Base-by-base conservation (phyloP, 2,797 vertebrate genomes). In the Rousettus madagascariensis region DNA sequence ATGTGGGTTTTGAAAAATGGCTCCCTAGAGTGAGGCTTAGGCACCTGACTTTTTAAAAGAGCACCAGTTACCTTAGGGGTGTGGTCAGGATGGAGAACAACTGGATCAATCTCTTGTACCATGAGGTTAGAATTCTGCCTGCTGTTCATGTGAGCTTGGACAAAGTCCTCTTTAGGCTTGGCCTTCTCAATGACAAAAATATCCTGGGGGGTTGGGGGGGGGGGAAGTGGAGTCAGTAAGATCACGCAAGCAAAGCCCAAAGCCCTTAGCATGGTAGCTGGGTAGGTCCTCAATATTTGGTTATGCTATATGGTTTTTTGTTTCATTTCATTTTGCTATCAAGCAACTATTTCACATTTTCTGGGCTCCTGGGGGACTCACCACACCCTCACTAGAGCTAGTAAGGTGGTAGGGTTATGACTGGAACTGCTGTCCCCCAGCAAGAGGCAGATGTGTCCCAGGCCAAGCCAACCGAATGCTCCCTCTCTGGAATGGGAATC, bases 321-420 rank as follows among this genome's bases (percentile, higher is more conserved):
- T 57, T 57, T 57, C 8, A 20, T 57, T 57, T 66, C 22, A 9
- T 66, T 59, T 66, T 86, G 51, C 78, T 38, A 24, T 36, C 5
- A 33, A 55, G 33, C 22, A 91, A 55, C 17, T 10, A n/a, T 82
- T 90, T 86, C 55, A 51, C 30, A 22, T 68, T 74, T 46, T 86
- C 55, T 75, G 46, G 83, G 46, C 13, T 71, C 51, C 63, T 38
- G 19, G 26, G 6, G 6, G 17, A 17, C 17, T 68, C 22, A 41
- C 3, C 33, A 7, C 33, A 51, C 10, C 24, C 28, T 43, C 49
- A n/a, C 7, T 51, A 68, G 46, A n/a, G 36, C 65, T 8, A 33
- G 4, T 51, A 12, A 10, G 33, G 26, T 3, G 7, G 26, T 33
- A 0, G 55, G 46, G 3, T 16, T 33, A 38, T 57, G 53, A 36